Percentiles rank a stretch among this genome's conserved stretches.
These are phyloP conservation scores for Griposia aprilina DNA, from an alignment of 2,888 invertebrate genomes.

Conservation along the genomic window DNA sequence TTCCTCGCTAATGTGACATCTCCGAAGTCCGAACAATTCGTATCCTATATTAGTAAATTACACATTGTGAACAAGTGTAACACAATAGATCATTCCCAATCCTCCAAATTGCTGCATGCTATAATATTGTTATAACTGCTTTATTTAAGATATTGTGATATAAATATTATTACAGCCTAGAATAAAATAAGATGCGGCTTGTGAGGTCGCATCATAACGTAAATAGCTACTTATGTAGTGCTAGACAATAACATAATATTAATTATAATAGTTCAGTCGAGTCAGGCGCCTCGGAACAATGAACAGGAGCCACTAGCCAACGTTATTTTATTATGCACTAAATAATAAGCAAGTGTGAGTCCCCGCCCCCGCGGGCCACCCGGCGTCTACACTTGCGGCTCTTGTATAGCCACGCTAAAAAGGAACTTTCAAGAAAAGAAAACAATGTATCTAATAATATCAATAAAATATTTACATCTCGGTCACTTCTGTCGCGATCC, in stretches of 20 bases:
- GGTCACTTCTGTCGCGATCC: neutral
- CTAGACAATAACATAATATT: conserved; percentile 22
- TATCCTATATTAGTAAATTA: neutral
- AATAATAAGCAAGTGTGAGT: neutral
- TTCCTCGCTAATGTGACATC: neutral
- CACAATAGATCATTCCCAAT: conserved; percentile 1
- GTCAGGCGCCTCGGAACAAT: conserved; percentile 32
- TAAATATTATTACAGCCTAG: conserved; percentile 26
- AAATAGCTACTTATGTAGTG: conserved; percentile 38
- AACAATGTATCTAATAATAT: conserved; percentile 44
- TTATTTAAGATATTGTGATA: conserved; percentile 13
- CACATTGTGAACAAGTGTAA: conserved; percentile 1
- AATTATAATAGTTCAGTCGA: conserved; percentile 38
- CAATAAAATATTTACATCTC: conserved; percentile 55
- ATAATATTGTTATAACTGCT: neutral
- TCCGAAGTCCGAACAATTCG: neutral
- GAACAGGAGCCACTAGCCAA: conserved; percentile 22
- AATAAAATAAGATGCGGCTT: conserved; percentile 29
- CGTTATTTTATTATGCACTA: conserved; percentile 21
- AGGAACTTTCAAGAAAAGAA: conserved; percentile 64
- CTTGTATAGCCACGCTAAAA: conserved; percentile 37
- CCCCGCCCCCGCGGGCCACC: neutral
- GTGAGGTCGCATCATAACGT: conserved; percentile 25
- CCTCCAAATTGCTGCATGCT: conserved; percentile 12
- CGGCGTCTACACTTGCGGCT: neutral